phyloP scores from a whole-genome alignment of 2,113 vertebrate genomes.

The Anarrhichthys ocellatus region DNA sequence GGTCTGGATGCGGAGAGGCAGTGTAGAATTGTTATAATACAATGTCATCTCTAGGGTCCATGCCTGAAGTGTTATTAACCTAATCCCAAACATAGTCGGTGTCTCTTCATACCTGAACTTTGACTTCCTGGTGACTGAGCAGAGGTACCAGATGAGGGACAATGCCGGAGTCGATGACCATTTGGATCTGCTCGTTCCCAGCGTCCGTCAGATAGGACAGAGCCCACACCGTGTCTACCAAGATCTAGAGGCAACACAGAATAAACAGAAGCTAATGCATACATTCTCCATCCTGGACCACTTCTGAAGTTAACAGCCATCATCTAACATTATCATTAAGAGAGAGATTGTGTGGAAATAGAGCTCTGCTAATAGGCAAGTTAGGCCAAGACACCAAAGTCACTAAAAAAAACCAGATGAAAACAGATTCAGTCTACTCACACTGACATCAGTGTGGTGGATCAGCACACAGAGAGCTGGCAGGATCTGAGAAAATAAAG shows the following conservation, averaged over 20 bases:
- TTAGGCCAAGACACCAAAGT: not conserved
- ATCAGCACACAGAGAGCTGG: constrained; percentile 97
- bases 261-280: not conserved
- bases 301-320: not conserved
- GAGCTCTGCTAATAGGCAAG: not conserved
- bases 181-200: constrained; percentile 99
- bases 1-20: constrained; percentile 82
- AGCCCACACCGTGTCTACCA: constrained; percentile 99
- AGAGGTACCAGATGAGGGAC: constrained; percentile 97
- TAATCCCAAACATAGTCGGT: not conserved
- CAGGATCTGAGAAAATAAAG: constrained; percentile 86
- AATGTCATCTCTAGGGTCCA: not conserved
- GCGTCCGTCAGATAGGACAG: constrained; percentile 98
- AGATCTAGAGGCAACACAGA: constrained; percentile 83
- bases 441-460: constrained; percentile 99
- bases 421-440: constrained; percentile 82
- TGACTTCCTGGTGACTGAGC: constrained; percentile 98
- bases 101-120: constrained; percentile 91
- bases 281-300: not conserved
- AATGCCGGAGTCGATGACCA: constrained; percentile 98
- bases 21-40: not conserved
- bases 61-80: not conserved
- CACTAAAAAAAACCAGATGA: not conserved
- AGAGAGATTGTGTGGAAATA: not conserved
- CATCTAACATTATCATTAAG: no score